These are phyloP conservation scores for Candoia aspera DNA, from an alignment of 2,113 vertebrate genomes.

Conservation along the genomic window DNA sequence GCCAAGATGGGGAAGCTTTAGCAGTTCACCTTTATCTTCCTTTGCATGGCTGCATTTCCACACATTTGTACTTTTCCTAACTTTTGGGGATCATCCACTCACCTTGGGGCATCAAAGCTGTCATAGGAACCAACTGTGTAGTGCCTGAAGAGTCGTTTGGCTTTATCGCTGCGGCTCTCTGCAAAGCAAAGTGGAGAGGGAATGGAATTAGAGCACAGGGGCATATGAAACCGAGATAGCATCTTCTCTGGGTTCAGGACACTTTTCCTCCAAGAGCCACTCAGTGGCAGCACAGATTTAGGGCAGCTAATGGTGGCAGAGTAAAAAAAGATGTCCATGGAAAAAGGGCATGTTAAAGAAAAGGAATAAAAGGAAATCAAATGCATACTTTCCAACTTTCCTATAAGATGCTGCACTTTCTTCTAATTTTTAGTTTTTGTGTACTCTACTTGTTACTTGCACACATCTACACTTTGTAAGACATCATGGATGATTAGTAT, in stretches of 20 bases:
- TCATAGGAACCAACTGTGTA: constrained; percentile 94
- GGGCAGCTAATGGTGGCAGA: background rate
- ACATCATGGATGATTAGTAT: background rate
- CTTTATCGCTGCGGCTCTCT: constrained; percentile 91
- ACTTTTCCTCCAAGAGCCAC: background rate
- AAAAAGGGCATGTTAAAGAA: background rate
- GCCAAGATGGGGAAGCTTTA: background rate
- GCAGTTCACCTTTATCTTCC: background rate
- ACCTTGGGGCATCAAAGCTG: constrained; percentile 93
- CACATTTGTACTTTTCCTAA: background rate
- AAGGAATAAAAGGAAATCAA: background rate
- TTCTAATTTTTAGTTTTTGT: background rate
- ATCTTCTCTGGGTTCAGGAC: background rate
- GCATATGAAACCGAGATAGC: background rate
- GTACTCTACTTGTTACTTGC: background rate
- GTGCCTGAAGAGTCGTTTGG: constrained; percentile 90
- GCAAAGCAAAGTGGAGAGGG: constrained; percentile 53
- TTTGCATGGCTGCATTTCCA: background rate
- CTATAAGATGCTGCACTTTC: background rate
- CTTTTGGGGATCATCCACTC: background rate
- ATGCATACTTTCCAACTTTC: background rate
- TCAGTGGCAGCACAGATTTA: constrained; percentile 1
- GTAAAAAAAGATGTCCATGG: background rate
- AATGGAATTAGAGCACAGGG: background rate
- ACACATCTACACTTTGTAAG: background rate